These are phyloP conservation scores for Antechinus flavipes DNA, from an alignment of 2,113 vertebrate species.

Conservation along the genomic window DNA sequence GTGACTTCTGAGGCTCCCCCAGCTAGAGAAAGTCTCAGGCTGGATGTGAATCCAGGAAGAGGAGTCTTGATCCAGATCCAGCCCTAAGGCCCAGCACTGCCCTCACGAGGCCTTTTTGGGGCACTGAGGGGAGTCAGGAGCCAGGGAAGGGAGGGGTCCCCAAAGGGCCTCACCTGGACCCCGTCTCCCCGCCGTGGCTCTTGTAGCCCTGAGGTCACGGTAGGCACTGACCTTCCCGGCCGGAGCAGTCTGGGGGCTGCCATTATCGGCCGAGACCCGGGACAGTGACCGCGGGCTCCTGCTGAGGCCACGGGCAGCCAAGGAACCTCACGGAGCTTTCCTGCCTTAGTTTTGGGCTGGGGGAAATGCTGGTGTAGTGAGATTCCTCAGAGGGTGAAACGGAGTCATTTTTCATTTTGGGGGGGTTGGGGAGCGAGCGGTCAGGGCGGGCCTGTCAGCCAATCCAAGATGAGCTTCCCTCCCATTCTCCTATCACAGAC, in stretches of 20 bases:
- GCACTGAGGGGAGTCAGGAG: no score
- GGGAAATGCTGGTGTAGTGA: constrained; percentile 84
- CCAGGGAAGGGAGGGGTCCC: neutral
- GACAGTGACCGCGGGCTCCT: constrained; percentile 69
- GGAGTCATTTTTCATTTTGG: constrained; percentile 77
- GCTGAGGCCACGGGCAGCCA: constrained; percentile 79
- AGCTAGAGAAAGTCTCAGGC: no score
- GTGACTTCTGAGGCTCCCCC: no score
- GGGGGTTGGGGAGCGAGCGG: neutral
- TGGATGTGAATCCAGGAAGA: no score
- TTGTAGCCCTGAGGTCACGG: neutral
- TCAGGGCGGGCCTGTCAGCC: constrained; percentile 73
- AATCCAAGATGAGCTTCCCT: constrained; percentile 83
- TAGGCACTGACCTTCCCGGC: no score
- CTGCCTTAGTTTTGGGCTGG: constrained; percentile 81
- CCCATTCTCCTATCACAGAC: constrained; percentile 79
- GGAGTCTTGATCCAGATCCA: no score
- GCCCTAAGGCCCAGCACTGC: no score
- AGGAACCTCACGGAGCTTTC: constrained; percentile 68
- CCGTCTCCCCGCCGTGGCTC: neutral
- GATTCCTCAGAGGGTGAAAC: constrained; percentile 87
- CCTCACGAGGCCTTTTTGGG: no score
- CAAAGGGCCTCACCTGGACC: neutral
- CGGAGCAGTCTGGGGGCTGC: constrained; percentile 71
- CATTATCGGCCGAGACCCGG: constrained; percentile 72